Evolutionary conservation across 2,888 invertebrate species (phyloP).

Genomic region (Lithodes maja): DNA sequence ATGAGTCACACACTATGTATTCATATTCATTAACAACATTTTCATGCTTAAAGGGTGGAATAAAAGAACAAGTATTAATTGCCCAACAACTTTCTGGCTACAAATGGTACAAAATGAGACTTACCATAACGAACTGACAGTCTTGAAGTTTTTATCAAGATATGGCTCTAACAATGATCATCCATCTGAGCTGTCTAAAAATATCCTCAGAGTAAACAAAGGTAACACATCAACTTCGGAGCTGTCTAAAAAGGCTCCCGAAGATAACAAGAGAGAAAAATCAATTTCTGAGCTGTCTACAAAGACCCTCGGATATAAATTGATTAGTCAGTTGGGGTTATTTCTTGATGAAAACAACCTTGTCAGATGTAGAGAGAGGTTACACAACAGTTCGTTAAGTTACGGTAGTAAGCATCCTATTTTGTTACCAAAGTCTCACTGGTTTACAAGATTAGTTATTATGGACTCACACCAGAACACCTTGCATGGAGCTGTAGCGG

Average conservation of each 20-base stretch:
- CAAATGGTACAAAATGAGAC: neutral
- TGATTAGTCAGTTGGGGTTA: neutral
- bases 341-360: neutral
- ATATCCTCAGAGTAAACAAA: neutral
- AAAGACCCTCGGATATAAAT: slow-evolving; percentile 25
- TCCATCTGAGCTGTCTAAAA: neutral
- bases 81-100: neutral
- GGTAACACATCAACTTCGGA: neutral
- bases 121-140: neutral
- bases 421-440: neutral
- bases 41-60: neutral
- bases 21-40: slow-evolving; percentile 7
- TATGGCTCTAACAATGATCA: too few relatives aligned
- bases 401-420: neutral
- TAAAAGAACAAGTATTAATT: neutral
- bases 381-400: neutral
- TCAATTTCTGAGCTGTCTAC: slow-evolving; percentile 12
- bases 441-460: neutral
- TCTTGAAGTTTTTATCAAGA: neutral
- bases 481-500: neutral
- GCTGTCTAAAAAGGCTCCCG: neutral
- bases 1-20: neutral
- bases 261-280: neutral
- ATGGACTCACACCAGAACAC: neutral
- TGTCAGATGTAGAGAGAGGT: neutral